A percentile compares a stretch with the other conserved stretches of the same genome.
These are phyloP conservation scores for Acanthis flammea DNA, from an alignment of 2,797 vertebrate species.

Conservation along the genomic window DNA sequence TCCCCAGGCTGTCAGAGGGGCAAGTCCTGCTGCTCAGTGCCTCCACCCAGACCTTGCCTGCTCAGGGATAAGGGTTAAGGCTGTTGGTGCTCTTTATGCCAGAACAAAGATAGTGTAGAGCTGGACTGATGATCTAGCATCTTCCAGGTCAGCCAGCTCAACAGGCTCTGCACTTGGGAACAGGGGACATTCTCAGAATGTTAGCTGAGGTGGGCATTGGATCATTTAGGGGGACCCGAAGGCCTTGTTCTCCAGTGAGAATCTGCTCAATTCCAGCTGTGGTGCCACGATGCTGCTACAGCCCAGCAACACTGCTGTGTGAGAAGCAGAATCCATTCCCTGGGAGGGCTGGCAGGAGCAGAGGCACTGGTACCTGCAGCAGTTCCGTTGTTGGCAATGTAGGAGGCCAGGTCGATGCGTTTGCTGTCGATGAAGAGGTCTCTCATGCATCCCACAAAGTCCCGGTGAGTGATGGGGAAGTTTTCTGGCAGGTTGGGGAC, in stretches of 20 bases:
- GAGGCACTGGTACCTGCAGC: slow-evolving; percentile 78
- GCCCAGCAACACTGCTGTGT: not conserved
- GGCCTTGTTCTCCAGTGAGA: not conserved
- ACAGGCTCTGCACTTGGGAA: not conserved
- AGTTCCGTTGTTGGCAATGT: slow-evolving; percentile 95
- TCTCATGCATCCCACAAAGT: slow-evolving; percentile 96
- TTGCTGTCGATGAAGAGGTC: slow-evolving; percentile 93
- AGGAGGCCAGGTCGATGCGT: slow-evolving; percentile 90
- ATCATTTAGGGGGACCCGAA: not conserved
- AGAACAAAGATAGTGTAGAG: not conserved
- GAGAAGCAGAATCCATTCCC: not conserved
- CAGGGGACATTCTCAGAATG: not conserved
- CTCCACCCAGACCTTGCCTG: not conserved
- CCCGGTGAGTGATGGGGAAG: slow-evolving; percentile 89
- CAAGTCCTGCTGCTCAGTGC: not conserved
- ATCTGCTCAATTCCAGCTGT: not conserved
- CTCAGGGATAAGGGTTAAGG: not conserved
- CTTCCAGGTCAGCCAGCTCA: not conserved
- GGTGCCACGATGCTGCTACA: not conserved
- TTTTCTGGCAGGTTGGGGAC: slow-evolving; percentile 96
- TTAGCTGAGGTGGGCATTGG: not conserved
- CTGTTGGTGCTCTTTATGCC: not conserved
- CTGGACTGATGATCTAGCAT: not conserved
- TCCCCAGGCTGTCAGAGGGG: not conserved
- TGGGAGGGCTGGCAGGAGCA: not conserved